These are phyloP conservation scores for Phodopus roborovskii DNA, from an alignment of 2,113 vertebrate genomes.

Conservation along the genomic window DNA sequence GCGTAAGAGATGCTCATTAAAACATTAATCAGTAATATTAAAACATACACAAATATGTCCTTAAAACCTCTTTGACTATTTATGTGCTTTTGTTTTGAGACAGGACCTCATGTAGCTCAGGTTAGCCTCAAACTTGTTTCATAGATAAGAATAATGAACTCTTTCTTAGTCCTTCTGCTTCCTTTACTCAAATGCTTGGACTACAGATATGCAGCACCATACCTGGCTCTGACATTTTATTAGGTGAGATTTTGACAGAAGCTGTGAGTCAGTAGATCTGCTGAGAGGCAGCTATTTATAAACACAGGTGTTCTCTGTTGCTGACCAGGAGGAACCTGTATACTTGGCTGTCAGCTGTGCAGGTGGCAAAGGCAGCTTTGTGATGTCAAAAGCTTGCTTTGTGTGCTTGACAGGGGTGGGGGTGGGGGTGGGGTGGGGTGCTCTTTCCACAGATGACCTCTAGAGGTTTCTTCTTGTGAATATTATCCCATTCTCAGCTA, in stretches of 20 bases:
- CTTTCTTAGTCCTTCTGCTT: neutral
- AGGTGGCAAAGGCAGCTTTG: neutral
- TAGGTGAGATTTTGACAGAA: constrained; percentile 10
- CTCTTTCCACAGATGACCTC: neutral
- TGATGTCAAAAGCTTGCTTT: neutral
- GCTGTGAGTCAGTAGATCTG: neutral
- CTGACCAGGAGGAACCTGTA: neutral
- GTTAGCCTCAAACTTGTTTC: neutral
- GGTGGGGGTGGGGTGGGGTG: too few relatives aligned
- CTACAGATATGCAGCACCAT: neutral
- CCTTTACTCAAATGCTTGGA: too few relatives aligned
- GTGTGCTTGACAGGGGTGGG: neutral
- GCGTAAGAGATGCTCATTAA: neutral
- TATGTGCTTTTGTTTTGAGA: neutral
- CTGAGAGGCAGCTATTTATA: neutral
- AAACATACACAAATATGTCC: neutral
- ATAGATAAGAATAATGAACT: neutral
- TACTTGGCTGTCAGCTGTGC: neutral
- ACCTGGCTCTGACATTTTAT: neutral
- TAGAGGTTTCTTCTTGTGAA: neutral
- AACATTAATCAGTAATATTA: neutral
- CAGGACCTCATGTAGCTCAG: neutral
- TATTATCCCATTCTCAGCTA: neutral
- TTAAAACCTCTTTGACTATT: neutral
- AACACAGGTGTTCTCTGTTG: neutral